A percentile compares a stretch with the other conserved stretches of the same genome.
These are phyloP conservation scores for Pristionchus japonicus DNA, from an alignment of 2,888 invertebrate genomes.

Conservation along the genomic window DNA sequence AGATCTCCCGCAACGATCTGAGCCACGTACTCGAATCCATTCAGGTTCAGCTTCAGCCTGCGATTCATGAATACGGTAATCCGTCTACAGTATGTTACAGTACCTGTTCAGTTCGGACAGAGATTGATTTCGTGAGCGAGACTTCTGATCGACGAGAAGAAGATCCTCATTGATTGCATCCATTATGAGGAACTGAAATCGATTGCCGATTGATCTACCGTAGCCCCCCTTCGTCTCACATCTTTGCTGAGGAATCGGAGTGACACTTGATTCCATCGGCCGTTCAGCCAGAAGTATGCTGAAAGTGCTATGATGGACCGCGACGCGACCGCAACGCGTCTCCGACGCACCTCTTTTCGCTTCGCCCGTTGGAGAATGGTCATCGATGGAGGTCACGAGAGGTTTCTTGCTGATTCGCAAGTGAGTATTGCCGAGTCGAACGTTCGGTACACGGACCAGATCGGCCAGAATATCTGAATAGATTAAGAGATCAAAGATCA, in stretches of 20 bases:
- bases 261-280: conserved; percentile 15
- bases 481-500: conserved; percentile 10
- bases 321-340: conserved; percentile 18
- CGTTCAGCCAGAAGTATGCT: neutral
- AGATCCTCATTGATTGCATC: conserved; percentile 15
- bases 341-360: conserved; percentile 28
- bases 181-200: conserved; percentile 25
- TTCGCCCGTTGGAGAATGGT: conserved; percentile 19
- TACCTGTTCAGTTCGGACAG: conserved; percentile 14
- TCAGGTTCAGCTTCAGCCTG: conserved; percentile 19
- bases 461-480: neutral
- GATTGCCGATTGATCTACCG: neutral
- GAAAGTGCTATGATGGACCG: neutral
- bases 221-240: neutral
- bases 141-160: neutral
- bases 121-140: neutral
- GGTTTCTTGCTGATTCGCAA: neutral
- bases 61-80: neutral
- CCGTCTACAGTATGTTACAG: neutral
- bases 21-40: conserved; percentile 37
- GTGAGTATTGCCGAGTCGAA: neutral
- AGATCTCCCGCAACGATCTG: conserved; percentile 41
- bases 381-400: neutral
- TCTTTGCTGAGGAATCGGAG: conserved; percentile 26
- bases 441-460: conserved; percentile 12